phyloP scores from a whole-genome alignment of 2,797 vertebrate species.

The Rhynchotus rufescens region DNA sequence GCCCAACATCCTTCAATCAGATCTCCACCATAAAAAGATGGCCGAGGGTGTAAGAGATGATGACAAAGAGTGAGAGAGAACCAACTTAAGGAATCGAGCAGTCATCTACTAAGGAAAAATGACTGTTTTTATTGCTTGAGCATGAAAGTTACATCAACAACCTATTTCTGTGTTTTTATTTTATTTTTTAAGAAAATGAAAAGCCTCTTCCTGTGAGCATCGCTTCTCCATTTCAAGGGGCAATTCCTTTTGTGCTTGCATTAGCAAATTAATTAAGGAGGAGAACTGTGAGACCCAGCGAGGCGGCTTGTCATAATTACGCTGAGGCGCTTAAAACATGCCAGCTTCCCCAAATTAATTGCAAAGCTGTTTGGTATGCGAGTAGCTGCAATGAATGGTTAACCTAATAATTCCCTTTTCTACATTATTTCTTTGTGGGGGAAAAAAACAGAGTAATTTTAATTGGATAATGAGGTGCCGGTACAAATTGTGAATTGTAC shows the following conservation, averaged over 20 bases:
- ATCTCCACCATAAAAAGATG: neutral
- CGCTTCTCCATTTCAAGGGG: neutral
- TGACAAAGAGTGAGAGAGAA: neutral
- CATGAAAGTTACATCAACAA: neutral
- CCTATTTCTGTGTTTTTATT: neutral
- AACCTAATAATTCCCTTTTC: slow-evolving; percentile 20
- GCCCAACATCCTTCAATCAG: neutral
- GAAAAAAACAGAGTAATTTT: slow-evolving; percentile 10
- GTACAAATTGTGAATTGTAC: neutral
- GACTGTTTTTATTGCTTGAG: fast-evolving
- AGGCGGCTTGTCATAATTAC: neutral
- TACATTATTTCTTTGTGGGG: slow-evolving; percentile 10
- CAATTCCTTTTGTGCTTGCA: neutral
- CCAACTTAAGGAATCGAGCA: neutral
- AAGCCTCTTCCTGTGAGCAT: neutral
- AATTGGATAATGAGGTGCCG: slow-evolving; percentile 50
- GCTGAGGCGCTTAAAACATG: neutral
- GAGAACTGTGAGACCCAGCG: neutral
- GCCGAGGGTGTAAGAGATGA: neutral
- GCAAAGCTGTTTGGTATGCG: neutral
- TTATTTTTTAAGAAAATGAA: neutral
- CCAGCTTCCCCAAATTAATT: slow-evolving; percentile 35
- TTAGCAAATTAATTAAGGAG: slow-evolving; percentile 16
- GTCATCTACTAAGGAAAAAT: neutral
- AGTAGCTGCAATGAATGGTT: slow-evolving; percentile 47